phyloP scores from a whole-genome alignment of 2,888 invertebrate genomes.

The Volucella inflata region DNA sequence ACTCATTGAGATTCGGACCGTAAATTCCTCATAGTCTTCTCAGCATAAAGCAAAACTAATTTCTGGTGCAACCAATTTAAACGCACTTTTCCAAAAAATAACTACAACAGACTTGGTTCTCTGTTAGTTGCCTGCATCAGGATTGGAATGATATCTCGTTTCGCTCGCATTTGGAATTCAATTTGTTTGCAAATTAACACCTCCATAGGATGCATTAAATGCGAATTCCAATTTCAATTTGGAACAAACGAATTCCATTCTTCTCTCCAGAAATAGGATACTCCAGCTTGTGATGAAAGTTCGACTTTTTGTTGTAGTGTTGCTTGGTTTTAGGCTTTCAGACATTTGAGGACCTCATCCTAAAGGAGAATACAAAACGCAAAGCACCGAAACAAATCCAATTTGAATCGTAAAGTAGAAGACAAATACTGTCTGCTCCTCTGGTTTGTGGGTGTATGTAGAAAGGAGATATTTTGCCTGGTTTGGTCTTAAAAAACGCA shows the following conservation, averaged over 20 bases:
- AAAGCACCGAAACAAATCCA: slow-evolving; percentile 70
- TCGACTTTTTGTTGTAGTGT: slow-evolving; percentile 9
- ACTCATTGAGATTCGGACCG: background rate
- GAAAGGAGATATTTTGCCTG: slow-evolving; percentile 19
- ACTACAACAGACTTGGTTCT: background rate
- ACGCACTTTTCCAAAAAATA: slow-evolving; percentile 11
- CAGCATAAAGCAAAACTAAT: background rate
- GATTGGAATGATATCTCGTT: slow-evolving; percentile 28
- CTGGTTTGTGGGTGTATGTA: slow-evolving; percentile 7
- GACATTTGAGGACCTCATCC: slow-evolving; percentile 31
- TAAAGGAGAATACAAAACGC: slow-evolving; percentile 55
- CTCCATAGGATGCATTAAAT: slow-evolving; percentile 73
- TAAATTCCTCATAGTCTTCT: background rate
- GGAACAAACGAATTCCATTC: slow-evolving; percentile 66
- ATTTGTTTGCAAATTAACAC: slow-evolving; percentile 76
- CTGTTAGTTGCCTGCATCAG: background rate
- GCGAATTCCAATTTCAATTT: slow-evolving; percentile 74
- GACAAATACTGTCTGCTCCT: slow-evolving; percentile 49
- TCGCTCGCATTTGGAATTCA: slow-evolving; percentile 70
- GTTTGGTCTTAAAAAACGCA: slow-evolving; percentile 23
- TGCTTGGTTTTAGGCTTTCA: slow-evolving; percentile 40
- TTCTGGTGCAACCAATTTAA: slow-evolving; percentile 11
- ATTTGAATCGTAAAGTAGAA: slow-evolving; percentile 70
- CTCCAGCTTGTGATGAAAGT: slow-evolving; percentile 45
- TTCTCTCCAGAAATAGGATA: slow-evolving; percentile 62